These are phyloP conservation scores for Drosophila nr. perissopoda DNA, from an alignment of 2,888 invertebrate genomes.

Conservation along the genomic window DNA sequence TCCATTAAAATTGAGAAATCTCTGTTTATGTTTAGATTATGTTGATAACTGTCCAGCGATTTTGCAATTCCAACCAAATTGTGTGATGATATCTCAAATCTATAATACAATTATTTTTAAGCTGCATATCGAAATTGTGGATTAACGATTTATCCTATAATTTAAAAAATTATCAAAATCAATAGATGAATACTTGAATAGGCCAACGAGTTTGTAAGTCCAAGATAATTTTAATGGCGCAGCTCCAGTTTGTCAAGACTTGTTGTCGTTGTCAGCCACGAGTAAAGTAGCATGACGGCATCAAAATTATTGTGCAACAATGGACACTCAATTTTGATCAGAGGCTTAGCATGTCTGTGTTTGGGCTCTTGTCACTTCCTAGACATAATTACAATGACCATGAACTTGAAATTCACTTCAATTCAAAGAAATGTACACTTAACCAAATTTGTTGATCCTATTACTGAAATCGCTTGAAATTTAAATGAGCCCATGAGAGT, in stretches of 20 bases:
- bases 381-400: constrained; percentile 60
- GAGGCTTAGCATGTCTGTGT: constrained; percentile 27
- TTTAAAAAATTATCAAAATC: constrained; percentile 40
- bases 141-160: constrained; percentile 9
- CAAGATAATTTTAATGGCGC: constrained; percentile 41
- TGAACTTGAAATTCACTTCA: constrained; percentile 66
- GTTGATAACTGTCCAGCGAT: constrained; percentile 9
- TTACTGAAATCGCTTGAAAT: neutral
- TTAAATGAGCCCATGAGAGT: neutral
- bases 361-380: constrained; percentile 70
- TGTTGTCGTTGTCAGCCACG: constrained; percentile 29
- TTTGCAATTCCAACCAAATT: constrained; percentile 25
- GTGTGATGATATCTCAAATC: constrained; percentile 10
- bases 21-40: constrained; percentile 21
- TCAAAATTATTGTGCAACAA: constrained; percentile 65
- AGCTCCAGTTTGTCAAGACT: constrained; percentile 63
- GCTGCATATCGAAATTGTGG: constrained; percentile 23
- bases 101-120: constrained; percentile 11
- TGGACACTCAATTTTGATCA: constrained; percentile 58
- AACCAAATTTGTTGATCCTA: neutral
- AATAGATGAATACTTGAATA: constrained; percentile 4
- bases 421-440: constrained; percentile 38
- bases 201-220: constrained; percentile 11
- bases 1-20: constrained; percentile 18
- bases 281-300: constrained; percentile 69